Evolutionary conservation across 1,140 invertebrate species (phyloP).

Genomic region (Laodelphax striatellus): DNA sequence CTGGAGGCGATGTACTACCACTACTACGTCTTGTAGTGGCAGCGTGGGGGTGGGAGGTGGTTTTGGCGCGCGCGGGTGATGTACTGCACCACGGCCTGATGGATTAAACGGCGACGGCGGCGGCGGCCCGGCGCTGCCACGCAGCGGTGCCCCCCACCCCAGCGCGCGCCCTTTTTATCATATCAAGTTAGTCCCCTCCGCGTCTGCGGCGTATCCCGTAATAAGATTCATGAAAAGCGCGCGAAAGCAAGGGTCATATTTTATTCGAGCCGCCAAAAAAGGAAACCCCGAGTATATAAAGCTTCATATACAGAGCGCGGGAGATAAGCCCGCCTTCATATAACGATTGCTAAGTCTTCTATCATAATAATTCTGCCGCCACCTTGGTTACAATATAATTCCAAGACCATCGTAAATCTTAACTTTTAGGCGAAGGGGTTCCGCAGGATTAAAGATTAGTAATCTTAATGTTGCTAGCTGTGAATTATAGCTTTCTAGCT

Average conservation of each 20-base stretch:
- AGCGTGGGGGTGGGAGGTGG: background rate
- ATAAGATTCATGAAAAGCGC: constrained; percentile 25
- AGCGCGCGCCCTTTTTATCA: constrained; percentile 22
- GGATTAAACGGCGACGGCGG: constrained; percentile 15
- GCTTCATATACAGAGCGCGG: constrained; percentile 19
- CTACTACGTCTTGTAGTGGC: constrained; percentile 14
- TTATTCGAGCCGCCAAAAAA: constrained; percentile 18
- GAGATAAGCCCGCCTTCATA: constrained; percentile 23
- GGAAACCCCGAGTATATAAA: constrained; percentile 17
- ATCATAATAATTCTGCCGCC: constrained; percentile 23
- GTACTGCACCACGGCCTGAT: constrained; percentile 11
- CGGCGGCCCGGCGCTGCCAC: background rate
- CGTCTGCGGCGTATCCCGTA: constrained; percentile 13
- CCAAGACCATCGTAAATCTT: constrained; percentile 52
- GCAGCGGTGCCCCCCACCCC: background rate
- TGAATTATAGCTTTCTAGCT: constrained; percentile 26
- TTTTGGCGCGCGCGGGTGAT: constrained; percentile 5
- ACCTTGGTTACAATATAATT: constrained; percentile 41
- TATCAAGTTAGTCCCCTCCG: constrained; percentile 10
- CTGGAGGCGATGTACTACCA: constrained; percentile 5
- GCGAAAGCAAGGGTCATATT: constrained; percentile 19
- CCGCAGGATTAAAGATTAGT: constrained; percentile 57
- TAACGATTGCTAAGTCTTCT: constrained; percentile 26
- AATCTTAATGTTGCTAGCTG: constrained; percentile 42
- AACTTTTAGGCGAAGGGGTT: constrained; percentile 48